Evolutionary conservation across 2,113 vertebrate genomes (phyloP).

Genomic region (Patagioenas fasciata): DNA sequence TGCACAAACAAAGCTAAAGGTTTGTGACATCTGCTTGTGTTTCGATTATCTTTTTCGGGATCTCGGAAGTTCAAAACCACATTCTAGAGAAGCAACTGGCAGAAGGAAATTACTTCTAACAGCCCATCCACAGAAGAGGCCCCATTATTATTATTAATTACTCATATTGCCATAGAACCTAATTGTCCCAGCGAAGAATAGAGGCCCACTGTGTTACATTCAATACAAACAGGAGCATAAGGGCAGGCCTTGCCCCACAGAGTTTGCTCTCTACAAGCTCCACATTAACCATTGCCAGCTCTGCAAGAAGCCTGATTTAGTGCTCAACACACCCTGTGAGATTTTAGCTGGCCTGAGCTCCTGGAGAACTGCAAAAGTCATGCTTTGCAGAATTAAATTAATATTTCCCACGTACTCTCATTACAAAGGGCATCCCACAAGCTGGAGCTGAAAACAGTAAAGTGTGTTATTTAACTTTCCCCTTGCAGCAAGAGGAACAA

Average conservation of each 20-base stretch:
- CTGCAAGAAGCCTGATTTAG: neutral
- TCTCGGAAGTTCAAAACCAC: constrained; percentile 54
- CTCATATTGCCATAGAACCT: constrained; percentile 34
- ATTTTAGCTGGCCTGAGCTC: accelerated
- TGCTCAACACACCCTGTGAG: neutral
- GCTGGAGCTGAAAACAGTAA: neutral
- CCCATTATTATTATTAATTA: constrained; percentile 59
- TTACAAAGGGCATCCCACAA: neutral
- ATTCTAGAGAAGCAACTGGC: constrained; percentile 56
- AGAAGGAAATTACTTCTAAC: constrained; percentile 54
- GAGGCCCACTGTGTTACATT: neutral
- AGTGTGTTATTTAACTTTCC: neutral
- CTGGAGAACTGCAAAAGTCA: neutral
- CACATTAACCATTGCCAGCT: neutral
- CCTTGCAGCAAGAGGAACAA: neutral
- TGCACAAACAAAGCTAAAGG: constrained; percentile 53
- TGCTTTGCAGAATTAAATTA: neutral
- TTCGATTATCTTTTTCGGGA: constrained; percentile 18
- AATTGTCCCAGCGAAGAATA: constrained; percentile 18
- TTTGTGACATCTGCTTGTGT: constrained; percentile 58
- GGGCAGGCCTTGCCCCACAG: neutral
- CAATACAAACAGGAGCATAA: neutral
- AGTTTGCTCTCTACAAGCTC: neutral
- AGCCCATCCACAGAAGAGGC: constrained; percentile 10
- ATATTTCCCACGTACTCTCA: neutral